Conservation (phyloP, 2,888 invertebrate genomes). For the Acleris sparsana region DNA sequence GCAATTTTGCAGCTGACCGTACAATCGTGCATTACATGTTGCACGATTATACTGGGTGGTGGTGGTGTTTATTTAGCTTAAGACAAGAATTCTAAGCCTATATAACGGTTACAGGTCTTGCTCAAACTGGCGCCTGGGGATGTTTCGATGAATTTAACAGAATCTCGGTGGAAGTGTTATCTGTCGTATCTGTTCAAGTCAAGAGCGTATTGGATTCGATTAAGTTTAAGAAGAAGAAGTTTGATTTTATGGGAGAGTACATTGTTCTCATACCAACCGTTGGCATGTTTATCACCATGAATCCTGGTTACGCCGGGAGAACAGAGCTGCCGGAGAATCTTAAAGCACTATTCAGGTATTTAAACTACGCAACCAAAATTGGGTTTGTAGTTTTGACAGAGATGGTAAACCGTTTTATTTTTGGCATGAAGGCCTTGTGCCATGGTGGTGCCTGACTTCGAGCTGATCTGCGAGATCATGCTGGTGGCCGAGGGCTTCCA, state of each 20-base stretch:
- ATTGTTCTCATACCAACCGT: constrained; percentile 89
- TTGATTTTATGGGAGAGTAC: constrained; percentile 93
- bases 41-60: too few species aligned
- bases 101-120: constrained; percentile 79
- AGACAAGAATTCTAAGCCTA: neutral
- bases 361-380: neutral
- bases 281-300: constrained; percentile 98
- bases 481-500: constrained; percentile 98
- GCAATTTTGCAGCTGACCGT: too few species aligned
- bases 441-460: constrained; percentile 99
- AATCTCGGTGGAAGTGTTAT: constrained; percentile 96
- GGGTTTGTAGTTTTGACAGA: neutral
- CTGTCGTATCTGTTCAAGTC: constrained; percentile 97
- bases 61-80: too few species aligned
- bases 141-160: constrained; percentile 99
- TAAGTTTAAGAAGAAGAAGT: constrained; percentile 89
- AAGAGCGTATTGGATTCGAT: constrained; percentile 94
- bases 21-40: too few species aligned
- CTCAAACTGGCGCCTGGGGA: constrained; percentile 98
- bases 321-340: constrained; percentile 94
- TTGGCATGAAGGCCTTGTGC: constrained; percentile 91
- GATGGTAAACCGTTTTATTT: neutral
- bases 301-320: constrained; percentile 97
- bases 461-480: constrained; percentile 98
- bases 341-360: constrained; percentile 85